Base-by-base conservation (phyloP, 2,888 invertebrate genomes). In the Nomada ferruginata region DNA sequence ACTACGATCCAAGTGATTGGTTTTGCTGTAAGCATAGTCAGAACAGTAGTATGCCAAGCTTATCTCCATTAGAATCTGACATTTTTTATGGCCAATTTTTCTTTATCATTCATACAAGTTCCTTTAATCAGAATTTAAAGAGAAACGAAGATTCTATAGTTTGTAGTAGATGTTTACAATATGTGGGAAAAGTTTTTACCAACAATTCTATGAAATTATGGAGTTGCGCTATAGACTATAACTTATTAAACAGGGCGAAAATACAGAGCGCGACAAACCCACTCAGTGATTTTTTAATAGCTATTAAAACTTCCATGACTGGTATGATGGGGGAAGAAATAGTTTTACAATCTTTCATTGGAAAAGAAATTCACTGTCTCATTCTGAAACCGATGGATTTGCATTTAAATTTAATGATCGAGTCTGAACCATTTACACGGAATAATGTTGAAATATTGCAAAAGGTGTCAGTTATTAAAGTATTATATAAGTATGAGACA, bases 1-100 rank as follows among this genome's bases (percentile, higher is more conserved):
- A 92, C 42, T 93, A 90, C 63, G 93, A 93, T 79, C 90, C 91
- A 15, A 85, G 85, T n/a, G 93, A 93, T 75, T 94, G 93, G 93
- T 94, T 93, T 78, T 94, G 93, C 69, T 92, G 93, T 69, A 90
- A 86, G 15, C 91, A 93, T 63, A 85, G 61, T 50, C 79, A 83
- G 23, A 79, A 84, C 7, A 53, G 42, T 57, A 79, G 82, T 50
- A 44, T 82, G 7, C 76, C 79, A 53, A 53, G 89, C 13, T 75
- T 93, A 29, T 76, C 83, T 55, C 92, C 93, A 26, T 85, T 74
- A 44, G 85, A 89, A 18, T 83, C 86, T 4, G 93, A 93, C 84
- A 91, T 91, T 69, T 92, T 93, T 79, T 93, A 93, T 36, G 89
- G 90, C 1, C 75, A 90, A 9, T 87, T 90, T 70, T 92, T 91